Evolutionary conservation across 1,140 invertebrate species (phyloP).

Genomic region (Rhyzopertha dominica): DNA sequence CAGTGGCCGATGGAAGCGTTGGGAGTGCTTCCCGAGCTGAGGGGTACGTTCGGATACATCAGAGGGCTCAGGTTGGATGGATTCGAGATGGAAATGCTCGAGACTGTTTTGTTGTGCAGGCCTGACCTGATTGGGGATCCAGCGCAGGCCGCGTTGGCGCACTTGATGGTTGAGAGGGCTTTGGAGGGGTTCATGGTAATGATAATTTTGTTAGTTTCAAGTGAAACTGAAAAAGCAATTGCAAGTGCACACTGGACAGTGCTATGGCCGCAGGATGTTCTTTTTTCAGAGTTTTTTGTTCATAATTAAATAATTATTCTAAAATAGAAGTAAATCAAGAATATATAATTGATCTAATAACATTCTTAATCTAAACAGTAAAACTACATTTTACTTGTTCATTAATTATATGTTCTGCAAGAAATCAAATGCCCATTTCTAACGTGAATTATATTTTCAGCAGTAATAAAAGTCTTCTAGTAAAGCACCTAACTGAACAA

Average conservation of each 20-base stretch:
- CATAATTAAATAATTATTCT: too few species aligned
- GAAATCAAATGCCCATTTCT: too few species aligned
- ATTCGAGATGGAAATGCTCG: conserved; percentile 56
- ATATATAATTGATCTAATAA: conserved; percentile 4
- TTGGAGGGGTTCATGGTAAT: conserved; percentile 26
- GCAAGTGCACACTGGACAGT: too few species aligned
- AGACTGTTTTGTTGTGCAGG: conserved; percentile 59
- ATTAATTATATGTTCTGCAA: too few species aligned
- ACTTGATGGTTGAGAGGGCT: conserved; percentile 25
- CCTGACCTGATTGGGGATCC: conserved; percentile 42
- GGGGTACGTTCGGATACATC: conserved; percentile 15
- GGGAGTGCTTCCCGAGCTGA: conserved; percentile 27
- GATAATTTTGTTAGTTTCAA: too few species aligned
- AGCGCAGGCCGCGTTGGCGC: conserved; percentile 24
- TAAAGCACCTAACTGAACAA: too few species aligned
- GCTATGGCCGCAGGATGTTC: too few species aligned
- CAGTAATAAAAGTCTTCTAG: not conserved
- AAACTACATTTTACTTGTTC: too few species aligned
- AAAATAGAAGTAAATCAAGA: too few species aligned
- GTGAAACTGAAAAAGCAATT: too few species aligned
- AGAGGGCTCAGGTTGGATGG: conserved; percentile 51
- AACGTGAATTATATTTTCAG: not conserved
- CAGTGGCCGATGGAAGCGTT: conserved; percentile 54
- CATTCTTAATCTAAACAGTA: not conserved
- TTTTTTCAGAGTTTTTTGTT: conserved; percentile 24